Base-by-base conservation (phyloP, 2,113 vertebrate species). In the Siniperca chuatsi region DNA sequence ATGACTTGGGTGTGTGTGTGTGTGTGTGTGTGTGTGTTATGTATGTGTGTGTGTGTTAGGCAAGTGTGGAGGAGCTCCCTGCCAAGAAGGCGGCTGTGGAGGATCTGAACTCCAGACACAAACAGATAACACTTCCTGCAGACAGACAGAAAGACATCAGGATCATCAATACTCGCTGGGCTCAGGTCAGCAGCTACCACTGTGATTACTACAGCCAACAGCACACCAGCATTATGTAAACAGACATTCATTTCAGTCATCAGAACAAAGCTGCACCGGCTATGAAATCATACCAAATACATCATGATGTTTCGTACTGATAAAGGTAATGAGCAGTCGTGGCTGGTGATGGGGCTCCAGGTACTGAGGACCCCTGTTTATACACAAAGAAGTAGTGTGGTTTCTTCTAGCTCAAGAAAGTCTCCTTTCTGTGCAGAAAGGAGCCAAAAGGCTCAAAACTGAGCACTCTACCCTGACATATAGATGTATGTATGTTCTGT, bases 91-190 rank as follows among this genome's bases (percentile, higher is more conserved):
- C 84, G 86, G 93, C 94, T 67, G 92, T 99, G 91, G 97, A 97
- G 79, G 95, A 92, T 92, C 95, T 99, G 93, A 97, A 97, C 94
- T 95, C 94, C 87, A 96, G 94, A 76, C 95, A 96, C 81, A 94
- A 94, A 89, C 96, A 95, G 92, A 94, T 94, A 84, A 94, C 95
- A 46, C 90, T 97, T 93, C 96, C 95, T 78, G 94, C 96, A 62
- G 96, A 97, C 88, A 96, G 94, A 90, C 97, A 97, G 82, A 96
- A 95, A 87, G 96, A 96, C 82, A 88, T 98, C 83, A 97, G 96
- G 90, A 95, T 96, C 68, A 95, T 96, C 93, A 97, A 97, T 92
- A 94, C 92, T 86, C 96, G 87, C 94, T 98, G 97, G 96, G 92
- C 97, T 92, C 97, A 98, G 97, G 98, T 99, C 90, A 95, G 90